Percentiles rank a stretch among this genome's conserved stretches.
Evolutionary conservation across 2,797 vertebrate genomes (phyloP).

Genomic region (Phrynocephalus vlangalii): DNA sequence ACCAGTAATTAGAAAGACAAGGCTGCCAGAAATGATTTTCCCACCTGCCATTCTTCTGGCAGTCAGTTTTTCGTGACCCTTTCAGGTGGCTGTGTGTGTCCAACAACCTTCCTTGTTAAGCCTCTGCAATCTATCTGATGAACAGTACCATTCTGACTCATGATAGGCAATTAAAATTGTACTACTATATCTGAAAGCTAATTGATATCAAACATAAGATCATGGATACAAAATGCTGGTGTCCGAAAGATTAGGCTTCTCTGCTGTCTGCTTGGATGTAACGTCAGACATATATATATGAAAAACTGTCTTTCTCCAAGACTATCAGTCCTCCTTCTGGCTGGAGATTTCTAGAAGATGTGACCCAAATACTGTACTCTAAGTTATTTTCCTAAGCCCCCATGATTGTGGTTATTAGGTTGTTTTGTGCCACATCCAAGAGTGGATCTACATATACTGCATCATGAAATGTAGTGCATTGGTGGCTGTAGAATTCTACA

Average conservation of each 20-base stretch:
- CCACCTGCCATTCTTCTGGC: conserved; percentile 49
- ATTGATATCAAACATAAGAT: conserved; percentile 6
- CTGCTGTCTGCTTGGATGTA: neutral
- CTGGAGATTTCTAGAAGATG: too few relatives aligned
- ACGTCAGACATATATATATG: too few relatives aligned
- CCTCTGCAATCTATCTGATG: neutral
- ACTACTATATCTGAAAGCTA: conserved; percentile 4
- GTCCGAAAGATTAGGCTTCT: neutral
- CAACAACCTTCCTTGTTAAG: conserved; percentile 33
- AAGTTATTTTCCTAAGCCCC: too few relatives aligned
- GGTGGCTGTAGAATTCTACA: too few relatives aligned
- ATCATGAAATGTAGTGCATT: too few relatives aligned
- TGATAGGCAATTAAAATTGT: neutral
- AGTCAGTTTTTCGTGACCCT: conserved; percentile 26
- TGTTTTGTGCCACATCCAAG: too few relatives aligned
- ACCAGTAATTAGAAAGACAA: conserved; percentile 57
- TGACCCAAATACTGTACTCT: too few relatives aligned
- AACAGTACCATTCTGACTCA: conserved; percentile 14
- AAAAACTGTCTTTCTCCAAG: too few relatives aligned
- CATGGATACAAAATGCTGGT: neutral
- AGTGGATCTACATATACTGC: too few relatives aligned
- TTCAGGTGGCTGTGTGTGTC: conserved; percentile 36
- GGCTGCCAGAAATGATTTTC: conserved; percentile 57
- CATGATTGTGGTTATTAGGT: too few relatives aligned
- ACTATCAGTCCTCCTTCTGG: neutral